Conservation (phyloP, 2,888 invertebrate genomes). For the Gortyna flavago region DNA sequence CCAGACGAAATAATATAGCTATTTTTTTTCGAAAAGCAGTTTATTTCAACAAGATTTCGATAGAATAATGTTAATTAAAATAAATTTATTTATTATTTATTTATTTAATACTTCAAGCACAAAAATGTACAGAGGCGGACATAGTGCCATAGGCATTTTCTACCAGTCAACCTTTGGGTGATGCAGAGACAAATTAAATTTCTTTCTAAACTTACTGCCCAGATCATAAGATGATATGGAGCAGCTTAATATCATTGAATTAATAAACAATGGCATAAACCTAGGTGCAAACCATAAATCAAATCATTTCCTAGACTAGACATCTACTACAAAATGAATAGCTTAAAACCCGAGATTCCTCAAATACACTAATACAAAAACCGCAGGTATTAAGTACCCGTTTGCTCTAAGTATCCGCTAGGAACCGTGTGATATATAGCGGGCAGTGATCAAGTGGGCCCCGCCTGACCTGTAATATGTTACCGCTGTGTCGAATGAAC, state of each 20-base stretch:
- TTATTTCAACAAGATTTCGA: background rate
- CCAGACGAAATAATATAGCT: background rate
- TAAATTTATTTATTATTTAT: background rate
- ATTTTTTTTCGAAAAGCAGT: background rate
- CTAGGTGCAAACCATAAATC: background rate
- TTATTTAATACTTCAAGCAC: no score
- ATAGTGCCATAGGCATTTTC: no score
- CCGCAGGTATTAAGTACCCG: conserved; percentile 52
- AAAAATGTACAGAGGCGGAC: no score
- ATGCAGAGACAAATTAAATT: no score
- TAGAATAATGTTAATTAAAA: background rate
- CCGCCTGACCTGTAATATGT: conserved; percentile 64
- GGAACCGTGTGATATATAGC: conserved; percentile 64
- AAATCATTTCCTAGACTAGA: background rate
- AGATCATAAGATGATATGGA: background rate
- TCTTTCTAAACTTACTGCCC: background rate
- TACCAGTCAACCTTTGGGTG: no score
- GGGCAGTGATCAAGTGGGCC: conserved; percentile 66
- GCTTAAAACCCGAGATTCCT: background rate
- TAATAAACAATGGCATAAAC: background rate
- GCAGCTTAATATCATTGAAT: background rate
- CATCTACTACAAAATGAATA: conserved; percentile 5
- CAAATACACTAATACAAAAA: conserved; percentile 52
- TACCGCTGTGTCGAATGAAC: conserved; percentile 56
- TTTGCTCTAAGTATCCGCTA: conserved; percentile 54